A percentile compares a stretch with the other conserved stretches of the same genome.
These are phyloP conservation scores for Ferrisia virgata DNA, from an alignment of 2,888 invertebrate genomes.

Conservation along the genomic window DNA sequence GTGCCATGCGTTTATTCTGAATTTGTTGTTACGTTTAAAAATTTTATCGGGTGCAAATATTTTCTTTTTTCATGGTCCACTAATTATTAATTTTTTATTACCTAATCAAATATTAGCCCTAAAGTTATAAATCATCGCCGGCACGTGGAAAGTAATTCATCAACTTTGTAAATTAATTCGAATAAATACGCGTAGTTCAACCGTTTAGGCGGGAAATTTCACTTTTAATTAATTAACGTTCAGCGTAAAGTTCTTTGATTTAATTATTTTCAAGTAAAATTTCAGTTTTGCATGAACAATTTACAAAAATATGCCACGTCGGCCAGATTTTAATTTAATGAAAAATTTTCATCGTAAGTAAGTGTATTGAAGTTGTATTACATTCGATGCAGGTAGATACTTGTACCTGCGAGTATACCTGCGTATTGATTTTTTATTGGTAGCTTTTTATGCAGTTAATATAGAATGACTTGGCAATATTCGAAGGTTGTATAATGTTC, in stretches of 20 bases:
- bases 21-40: neutral
- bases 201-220: neutral
- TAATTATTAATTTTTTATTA: constrained; percentile 25
- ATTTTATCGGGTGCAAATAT: neutral
- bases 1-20: neutral
- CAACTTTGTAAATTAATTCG: constrained; percentile 30
- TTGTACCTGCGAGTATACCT: neutral
- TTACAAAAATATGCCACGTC: neutral
- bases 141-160: constrained; percentile 29
- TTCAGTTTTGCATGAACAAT: constrained; percentile 5
- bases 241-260: constrained; percentile 5
- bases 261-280: neutral
- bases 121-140: constrained; percentile 1
- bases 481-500: neutral
- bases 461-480: neutral
- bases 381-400: neutral
- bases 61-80: neutral
- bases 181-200: neutral
- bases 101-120: constrained; percentile 21
- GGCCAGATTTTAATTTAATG: constrained; percentile 5
- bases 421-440: neutral
- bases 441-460: neutral
- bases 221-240: constrained; percentile 29
- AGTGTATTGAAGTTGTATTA: neutral
- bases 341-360: neutral